A percentile compares a stretch with the other conserved stretches of the same genome.
These are phyloP conservation scores for Dermolepida albohirtum DNA, from an alignment of 2,888 invertebrate species.

Conservation along the genomic window DNA sequence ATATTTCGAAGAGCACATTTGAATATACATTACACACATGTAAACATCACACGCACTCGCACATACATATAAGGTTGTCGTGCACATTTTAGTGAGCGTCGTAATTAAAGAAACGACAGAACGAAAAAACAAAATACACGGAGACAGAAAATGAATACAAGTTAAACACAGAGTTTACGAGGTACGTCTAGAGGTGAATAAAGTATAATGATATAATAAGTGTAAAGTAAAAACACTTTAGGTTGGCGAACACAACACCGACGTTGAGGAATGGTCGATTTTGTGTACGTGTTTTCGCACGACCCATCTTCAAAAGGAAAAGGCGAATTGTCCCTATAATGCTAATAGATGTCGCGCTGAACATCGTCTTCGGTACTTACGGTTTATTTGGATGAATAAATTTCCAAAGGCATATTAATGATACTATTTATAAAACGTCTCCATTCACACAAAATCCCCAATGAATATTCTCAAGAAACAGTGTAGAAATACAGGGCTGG, in stretches of 20 bases:
- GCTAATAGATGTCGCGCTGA: constrained; percentile 48
- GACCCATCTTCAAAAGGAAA: constrained; percentile 41
- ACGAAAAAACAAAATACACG: constrained; percentile 33
- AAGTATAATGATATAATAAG: constrained; percentile 36
- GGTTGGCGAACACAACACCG: constrained; percentile 11
- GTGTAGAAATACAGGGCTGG: too few relatives aligned
- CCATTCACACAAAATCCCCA: constrained; percentile 24
- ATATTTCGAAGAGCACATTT: too few relatives aligned
- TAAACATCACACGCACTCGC: too few relatives aligned
- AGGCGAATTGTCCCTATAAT: constrained; percentile 48
- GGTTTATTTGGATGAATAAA: constrained; percentile 46
- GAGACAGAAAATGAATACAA: constrained; percentile 22
- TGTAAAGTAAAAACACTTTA: constrained; percentile 29
- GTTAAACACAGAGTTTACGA: constrained; percentile 5
- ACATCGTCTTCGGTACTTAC: constrained; percentile 41
- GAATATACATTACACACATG: too few relatives aligned
- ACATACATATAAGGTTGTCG: too few relatives aligned
- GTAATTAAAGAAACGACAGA: constrained; percentile 28
- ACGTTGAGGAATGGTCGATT: constrained; percentile 27
- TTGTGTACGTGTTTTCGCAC: constrained; percentile 37
- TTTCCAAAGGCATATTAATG: constrained; percentile 44
- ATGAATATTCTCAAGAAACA: too few relatives aligned
- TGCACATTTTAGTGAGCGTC: too few relatives aligned
- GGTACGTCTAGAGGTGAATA: constrained; percentile 13
- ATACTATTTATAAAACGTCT: constrained; percentile 44